Conservation (phyloP, 2,113 vertebrate genomes). For the Oryzias curvinotus region DNA sequence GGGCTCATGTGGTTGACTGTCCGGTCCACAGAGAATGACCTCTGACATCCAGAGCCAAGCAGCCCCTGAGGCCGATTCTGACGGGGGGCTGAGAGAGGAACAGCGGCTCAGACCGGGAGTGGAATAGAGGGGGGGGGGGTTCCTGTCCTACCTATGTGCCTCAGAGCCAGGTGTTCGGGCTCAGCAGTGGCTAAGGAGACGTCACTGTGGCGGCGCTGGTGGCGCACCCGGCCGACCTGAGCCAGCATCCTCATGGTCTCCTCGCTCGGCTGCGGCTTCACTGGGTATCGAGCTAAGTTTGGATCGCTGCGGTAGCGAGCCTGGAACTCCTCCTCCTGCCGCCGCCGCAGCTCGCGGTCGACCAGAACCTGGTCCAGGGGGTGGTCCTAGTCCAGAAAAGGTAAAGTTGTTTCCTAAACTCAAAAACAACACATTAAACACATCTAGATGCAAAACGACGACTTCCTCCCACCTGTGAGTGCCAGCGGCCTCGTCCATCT, state of each 20-base stretch:
- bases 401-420: background rate
- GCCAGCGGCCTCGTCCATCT: conserved; percentile 47
- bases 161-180: conserved; percentile 52
- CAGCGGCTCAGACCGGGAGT: background rate
- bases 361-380: conserved; percentile 57
- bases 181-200: conserved; percentile 76
- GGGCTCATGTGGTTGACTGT: conserved; percentile 81
- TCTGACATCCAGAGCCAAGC: conserved; percentile 80
- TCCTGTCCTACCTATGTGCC: conserved; percentile 24
- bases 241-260: conserved; percentile 96
- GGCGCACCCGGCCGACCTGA: conserved; percentile 88
- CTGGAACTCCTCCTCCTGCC: conserved; percentile 88
- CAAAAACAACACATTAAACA: background rate
- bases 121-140: background rate
- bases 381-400: conserved; percentile 30
- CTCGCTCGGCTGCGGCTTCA: conserved; percentile 89
- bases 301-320: conserved; percentile 92
- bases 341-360: conserved; percentile 76
- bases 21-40: conserved; percentile 88
- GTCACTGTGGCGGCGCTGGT: conserved; percentile 93
- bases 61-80: conserved; percentile 76
- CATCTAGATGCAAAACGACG: background rate
- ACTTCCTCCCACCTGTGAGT: conserved; percentile 41
- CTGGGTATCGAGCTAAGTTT: conserved; percentile 92
- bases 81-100: conserved; percentile 52